Percentiles rank a stretch among this genome's conserved stretches.
These are phyloP conservation scores for Nomada ruficornis DNA, from an alignment of 2,888 invertebrate genomes.

Conservation along the genomic window DNA sequence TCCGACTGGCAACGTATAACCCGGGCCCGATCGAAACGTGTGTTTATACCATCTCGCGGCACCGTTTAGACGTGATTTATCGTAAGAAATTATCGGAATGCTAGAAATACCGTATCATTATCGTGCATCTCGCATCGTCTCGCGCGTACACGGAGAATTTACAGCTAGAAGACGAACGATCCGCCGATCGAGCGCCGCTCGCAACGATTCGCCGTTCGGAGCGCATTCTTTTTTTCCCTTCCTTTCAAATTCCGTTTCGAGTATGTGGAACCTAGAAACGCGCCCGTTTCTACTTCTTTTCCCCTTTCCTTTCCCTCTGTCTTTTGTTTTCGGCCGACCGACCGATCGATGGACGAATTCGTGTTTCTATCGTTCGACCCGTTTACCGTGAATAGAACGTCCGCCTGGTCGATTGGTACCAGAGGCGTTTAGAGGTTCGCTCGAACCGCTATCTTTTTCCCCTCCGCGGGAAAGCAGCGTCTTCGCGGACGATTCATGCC, in stretches of 20 bases:
- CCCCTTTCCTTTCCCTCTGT: too few species aligned
- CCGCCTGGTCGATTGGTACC: constrained; percentile 63
- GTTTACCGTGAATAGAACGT: constrained; percentile 51
- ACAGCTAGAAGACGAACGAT: constrained; percentile 60
- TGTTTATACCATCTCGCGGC: constrained; percentile 80
- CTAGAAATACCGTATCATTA: constrained; percentile 84
- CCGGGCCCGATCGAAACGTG: constrained; percentile 74
- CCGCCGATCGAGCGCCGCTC: constrained; percentile 50
- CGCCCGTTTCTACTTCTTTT: neutral
- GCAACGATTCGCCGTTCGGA: constrained; percentile 54
- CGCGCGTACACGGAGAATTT: constrained; percentile 61
- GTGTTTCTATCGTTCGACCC: constrained; percentile 39
- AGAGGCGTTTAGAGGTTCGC: constrained; percentile 52
- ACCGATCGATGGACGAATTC: neutral
- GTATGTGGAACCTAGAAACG: neutral
- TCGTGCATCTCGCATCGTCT: constrained; percentile 70
- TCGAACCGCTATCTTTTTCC: constrained; percentile 36
- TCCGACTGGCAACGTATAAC: constrained; percentile 64
- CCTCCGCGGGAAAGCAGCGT: constrained; percentile 15
- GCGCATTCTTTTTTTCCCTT: constrained; percentile 14
- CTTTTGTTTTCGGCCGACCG: neutral
- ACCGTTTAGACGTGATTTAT: constrained; percentile 83
- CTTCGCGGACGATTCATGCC: constrained; percentile 45
- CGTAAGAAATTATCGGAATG: constrained; percentile 83
- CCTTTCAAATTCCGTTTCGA: constrained; percentile 19